Evolutionary conservation across 1,140 invertebrate genomes (phyloP), one percentile per base, ranked within the genome.

Genomic region (Meloidogyne hapla): DNA sequence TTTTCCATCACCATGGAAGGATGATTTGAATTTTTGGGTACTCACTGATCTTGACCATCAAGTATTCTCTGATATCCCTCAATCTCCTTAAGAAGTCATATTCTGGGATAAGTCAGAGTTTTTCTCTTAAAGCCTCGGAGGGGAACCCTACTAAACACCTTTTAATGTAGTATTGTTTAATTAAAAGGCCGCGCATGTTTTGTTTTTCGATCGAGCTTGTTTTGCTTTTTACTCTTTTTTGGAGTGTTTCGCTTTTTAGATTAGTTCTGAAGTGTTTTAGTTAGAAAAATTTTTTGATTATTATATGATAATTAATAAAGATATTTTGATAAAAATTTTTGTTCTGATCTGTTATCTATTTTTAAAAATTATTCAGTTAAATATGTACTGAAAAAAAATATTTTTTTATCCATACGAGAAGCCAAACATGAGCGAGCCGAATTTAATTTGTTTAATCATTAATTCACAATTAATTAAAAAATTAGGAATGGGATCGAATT

Each of bases 401-500:
- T 33, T 33, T 33, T 33, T 33, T 8, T 33, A 33, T 6, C 9
- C 9, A 33, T 8, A 33, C 9, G 33, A 33, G 9, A 56, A 56
- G 48, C 48, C 48, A 56, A 56, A 56, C 48, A 56, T 56, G 48
- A 56, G 48, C 48, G 48, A 56, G 48, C 48, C 48, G 8, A 56
- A 6, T 8, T n/a, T n/a, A 5, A 25, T 15, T 26, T 25, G 25
- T 40, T 40, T 13, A 8, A 12, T 28, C 2, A 0, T 69, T 69
- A n/a, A 1, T 26, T 56, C n/a, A 56, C 4, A n/a, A 5, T 42
- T 42, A n/a, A 8, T 56, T 56, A 18, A 45, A 56, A 13, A 21
- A 77, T 13, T 40, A 76, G 38, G 84, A 85, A 76, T 87, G 86
- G 85, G 84, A 87, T 25, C 82, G 81, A 18, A 68, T 83, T 25